These are phyloP conservation scores for Drosophila pandora DNA, from an alignment of 1,140 invertebrate genomes.

Conservation along the genomic window DNA sequence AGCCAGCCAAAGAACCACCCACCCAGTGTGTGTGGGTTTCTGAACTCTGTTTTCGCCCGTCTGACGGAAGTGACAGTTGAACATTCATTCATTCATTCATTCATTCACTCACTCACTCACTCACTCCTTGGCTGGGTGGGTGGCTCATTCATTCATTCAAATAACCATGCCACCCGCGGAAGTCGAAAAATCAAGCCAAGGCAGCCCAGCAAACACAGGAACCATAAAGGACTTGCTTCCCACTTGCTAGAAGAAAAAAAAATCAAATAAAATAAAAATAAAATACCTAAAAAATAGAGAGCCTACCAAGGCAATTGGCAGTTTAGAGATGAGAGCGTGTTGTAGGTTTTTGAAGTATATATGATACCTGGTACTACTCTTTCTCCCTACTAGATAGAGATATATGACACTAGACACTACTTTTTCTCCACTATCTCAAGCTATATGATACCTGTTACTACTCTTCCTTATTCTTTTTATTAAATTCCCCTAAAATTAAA, in stretches of 20 bases:
- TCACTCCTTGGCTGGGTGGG: not conserved
- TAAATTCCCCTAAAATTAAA: not conserved
- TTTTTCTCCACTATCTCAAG: too few species aligned
- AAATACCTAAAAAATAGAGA: slow-evolving; percentile 6
- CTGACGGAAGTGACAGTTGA: slow-evolving; percentile 78
- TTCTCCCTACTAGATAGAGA: too few species aligned
- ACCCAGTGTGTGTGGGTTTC: slow-evolving; percentile 33
- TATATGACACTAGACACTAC: too few species aligned
- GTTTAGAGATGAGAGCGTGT: slow-evolving; percentile 29
- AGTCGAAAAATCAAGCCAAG: slow-evolving; percentile 62
- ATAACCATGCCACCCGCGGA: slow-evolving; percentile 23
- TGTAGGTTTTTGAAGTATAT: not conserved
- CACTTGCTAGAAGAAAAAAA: slow-evolving; percentile 27
- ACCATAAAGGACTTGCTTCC: slow-evolving; percentile 75
- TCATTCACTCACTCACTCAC: slow-evolving; percentile 22
- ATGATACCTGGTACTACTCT: too few species aligned
- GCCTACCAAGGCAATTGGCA: slow-evolving; percentile 54
- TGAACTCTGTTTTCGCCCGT: slow-evolving; percentile 42
- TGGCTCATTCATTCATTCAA: slow-evolving; percentile 40
- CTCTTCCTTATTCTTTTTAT: too few species aligned
- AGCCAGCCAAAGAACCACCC: not conserved
- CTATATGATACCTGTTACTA: too few species aligned
- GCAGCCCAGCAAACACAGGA: slow-evolving; percentile 55
- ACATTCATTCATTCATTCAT: slow-evolving; percentile 77
- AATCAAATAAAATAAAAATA: not conserved